phyloP scores from a whole-genome alignment of 1,140 invertebrate genomes.

The Psilanteris sp. region DNA sequence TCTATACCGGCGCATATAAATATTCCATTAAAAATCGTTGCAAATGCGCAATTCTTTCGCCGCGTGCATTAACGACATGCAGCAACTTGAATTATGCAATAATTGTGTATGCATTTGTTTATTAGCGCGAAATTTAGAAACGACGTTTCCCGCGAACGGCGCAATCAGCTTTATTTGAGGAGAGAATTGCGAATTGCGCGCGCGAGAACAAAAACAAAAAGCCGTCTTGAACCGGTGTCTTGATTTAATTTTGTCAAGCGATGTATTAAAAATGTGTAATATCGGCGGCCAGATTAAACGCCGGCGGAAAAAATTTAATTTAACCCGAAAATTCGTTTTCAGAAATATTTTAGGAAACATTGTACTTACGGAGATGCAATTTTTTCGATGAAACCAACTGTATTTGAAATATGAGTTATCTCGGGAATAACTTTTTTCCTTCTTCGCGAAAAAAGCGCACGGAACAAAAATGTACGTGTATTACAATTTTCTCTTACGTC shows the following conservation, averaged over 20 bases:
- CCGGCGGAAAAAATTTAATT: slow-evolving; percentile 20
- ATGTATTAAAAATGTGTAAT: slow-evolving; percentile 14
- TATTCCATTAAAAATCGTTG: no score
- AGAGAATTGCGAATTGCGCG: no score
- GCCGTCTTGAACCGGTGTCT: no score
- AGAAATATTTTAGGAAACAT: slow-evolving; percentile 18
- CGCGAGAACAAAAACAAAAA: no score
- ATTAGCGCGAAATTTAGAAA: no score
- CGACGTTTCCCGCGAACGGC: no score
- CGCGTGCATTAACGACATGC: no score
- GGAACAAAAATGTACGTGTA: slow-evolving; percentile 26
- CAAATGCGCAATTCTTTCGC: no score
- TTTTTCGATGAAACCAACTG: slow-evolving; percentile 39
- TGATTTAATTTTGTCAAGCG: background rate
- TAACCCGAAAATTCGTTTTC: slow-evolving; percentile 12
- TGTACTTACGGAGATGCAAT: slow-evolving; percentile 25
- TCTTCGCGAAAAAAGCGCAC: slow-evolving; percentile 12
- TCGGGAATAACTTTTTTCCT: slow-evolving; percentile 35
- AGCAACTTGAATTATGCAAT: no score
- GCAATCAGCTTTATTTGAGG: no score
- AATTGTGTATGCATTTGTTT: no score
- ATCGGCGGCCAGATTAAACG: background rate
- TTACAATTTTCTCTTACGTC: slow-evolving; percentile 33
- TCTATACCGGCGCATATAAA: slow-evolving; percentile 3
- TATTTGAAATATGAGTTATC: slow-evolving; percentile 48